Conservation (phyloP, 2,797 vertebrate genomes). For the Setipinna tenuifilis region DNA sequence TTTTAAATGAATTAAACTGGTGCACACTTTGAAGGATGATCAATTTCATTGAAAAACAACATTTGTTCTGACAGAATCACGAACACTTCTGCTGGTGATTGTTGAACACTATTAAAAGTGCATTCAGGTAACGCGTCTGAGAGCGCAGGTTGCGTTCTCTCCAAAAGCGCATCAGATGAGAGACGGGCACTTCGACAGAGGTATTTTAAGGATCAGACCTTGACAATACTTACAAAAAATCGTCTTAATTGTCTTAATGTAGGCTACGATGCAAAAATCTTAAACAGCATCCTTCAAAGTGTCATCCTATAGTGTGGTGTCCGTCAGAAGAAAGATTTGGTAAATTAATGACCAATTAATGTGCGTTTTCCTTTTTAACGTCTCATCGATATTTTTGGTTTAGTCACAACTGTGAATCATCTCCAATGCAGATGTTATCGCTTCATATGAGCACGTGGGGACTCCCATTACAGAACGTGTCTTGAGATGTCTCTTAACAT, state of each 20-base stretch:
- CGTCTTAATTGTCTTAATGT: too few species aligned
- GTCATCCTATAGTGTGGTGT: neutral
- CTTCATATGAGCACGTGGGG: neutral
- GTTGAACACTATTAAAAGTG: conserved; percentile 14
- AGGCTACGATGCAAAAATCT: neutral
- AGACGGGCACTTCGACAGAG: conserved; percentile 27
- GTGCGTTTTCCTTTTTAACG: too few species aligned
- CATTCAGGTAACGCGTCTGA: conserved; percentile 1
- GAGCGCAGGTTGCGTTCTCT: conserved; percentile 17
- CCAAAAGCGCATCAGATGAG: conserved; percentile 1
- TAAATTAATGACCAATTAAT: neutral
- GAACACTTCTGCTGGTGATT: neutral
- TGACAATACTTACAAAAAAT: neutral
- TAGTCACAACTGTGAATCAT: neutral
- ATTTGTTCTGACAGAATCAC: neutral
- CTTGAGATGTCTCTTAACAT: neutral
- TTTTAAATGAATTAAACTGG: neutral
- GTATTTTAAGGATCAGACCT: conserved; percentile 54
- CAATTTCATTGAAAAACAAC: neutral
- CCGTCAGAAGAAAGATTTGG: too few species aligned
- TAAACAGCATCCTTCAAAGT: neutral
- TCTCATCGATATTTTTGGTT: neutral
- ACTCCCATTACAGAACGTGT: neutral
- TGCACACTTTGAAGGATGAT: neutral
- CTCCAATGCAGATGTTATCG: neutral